Base-by-base conservation (phyloP, 2,888 invertebrate species). In the Drosophila pegasa region DNA sequence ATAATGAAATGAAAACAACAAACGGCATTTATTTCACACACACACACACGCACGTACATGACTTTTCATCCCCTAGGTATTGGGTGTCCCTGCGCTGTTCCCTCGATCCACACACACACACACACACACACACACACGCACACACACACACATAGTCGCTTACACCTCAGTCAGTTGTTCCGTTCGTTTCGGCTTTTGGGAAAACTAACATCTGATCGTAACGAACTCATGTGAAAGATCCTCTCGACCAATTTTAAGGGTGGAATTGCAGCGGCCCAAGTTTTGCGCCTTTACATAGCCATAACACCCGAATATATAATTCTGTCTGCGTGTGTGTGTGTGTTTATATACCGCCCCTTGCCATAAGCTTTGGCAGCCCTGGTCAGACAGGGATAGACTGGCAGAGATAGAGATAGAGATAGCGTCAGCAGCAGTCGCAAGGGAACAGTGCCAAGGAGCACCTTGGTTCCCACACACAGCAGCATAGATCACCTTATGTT, bases 151-250 rank as follows among this genome's bases (percentile, higher is more conserved):
- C 55, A 22, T 48, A 33, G 18, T 37, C 48, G 40, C 56, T 33
- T 29, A 37, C 50, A 38, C 70, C 76, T 68, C 68, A 69, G 67
- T 65, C 68, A 67, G 52, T 70, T 60, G 72, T 63, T 73, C 73
- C 57, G 78, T 79, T 75, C 68, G 75, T 79, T 70, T 72, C 61
- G 65, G 75, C 72, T 71, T 88, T 86, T 89, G 91, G 91, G 91
- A 91, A 91, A 91, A 91, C 91, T 91, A 91, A 91, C 91, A 91
- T 91, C 89, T 92, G 92, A 91, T 91, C 90, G 80, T 38, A 63
- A 60, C 45, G 50, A 65, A 41, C 61, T 57, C 56, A 47, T 45
- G 45, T 45, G 45, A 45, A 31, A 62, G 61, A 43, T 57, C 61
- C 54, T 56, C 40, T 27, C 38, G 37, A 20, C 31, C 55, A 38